Conservation (phyloP, 1,140 invertebrate genomes). For the Leguminivora glycinivorella region DNA sequence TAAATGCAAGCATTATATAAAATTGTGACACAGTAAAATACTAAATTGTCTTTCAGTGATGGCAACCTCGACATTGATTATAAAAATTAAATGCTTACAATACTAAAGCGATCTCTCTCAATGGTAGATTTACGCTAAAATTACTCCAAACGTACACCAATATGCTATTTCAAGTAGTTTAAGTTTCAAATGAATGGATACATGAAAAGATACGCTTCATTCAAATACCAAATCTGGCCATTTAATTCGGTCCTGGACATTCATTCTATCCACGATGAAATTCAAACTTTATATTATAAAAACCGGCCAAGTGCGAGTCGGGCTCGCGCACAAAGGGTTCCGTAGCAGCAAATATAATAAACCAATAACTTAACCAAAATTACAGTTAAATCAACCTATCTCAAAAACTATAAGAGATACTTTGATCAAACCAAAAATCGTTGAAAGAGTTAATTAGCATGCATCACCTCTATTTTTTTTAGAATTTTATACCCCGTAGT, state of each 20-base stretch:
- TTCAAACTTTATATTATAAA: no score
- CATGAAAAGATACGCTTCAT: not conserved
- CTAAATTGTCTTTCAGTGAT: conserved; percentile 43
- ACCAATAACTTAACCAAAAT: no score
- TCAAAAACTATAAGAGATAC: no score
- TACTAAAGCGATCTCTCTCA: conserved; percentile 69
- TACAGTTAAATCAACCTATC: no score
- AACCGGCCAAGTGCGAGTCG: no score
- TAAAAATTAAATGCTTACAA: conserved; percentile 56
- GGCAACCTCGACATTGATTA: conserved; percentile 53
- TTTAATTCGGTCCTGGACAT: not conserved
- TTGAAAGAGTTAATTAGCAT: no score
- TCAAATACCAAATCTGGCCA: not conserved
- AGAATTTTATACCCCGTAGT: no score
- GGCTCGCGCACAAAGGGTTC: no score
- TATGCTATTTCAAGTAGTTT: not conserved
- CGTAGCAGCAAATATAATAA: no score
- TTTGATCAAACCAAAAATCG: no score
- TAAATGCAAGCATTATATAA: conserved; percentile 64
- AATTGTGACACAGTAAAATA: conserved; percentile 40
- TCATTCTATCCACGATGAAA: no score
- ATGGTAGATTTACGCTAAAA: conserved; percentile 50
- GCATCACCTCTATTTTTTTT: no score
- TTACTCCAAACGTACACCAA: conserved; percentile 32
- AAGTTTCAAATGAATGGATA: not conserved